phyloP scores from a whole-genome alignment of 1,140 invertebrate species.

The Danaus melanippus region DNA sequence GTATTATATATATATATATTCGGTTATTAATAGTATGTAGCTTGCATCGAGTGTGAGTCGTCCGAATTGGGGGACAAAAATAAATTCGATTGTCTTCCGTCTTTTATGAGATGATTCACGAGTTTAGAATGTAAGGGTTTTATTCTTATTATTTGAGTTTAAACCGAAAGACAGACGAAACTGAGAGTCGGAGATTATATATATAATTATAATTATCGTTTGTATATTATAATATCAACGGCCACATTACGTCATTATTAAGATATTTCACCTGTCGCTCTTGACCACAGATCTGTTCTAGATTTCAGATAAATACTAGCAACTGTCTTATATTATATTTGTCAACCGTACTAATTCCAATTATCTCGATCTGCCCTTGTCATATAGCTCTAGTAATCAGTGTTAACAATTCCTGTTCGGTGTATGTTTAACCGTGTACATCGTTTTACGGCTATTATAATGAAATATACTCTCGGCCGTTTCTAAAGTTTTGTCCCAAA shows the following conservation, averaged over 20 bases:
- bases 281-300: constrained; percentile 5
- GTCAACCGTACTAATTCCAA: neutral
- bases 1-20: no score
- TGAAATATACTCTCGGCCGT: no score
- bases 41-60: no score
- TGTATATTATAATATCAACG: no score
- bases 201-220: no score
- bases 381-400: neutral
- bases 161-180: no score
- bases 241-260: constrained; percentile 18
- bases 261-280: constrained; percentile 23
- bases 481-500: no score
- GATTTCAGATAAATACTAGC: constrained; percentile 3
- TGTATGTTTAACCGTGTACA: neutral
- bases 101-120: constrained; percentile 19
- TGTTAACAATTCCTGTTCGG: neutral
- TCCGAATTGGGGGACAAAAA: constrained; percentile 14
- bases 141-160: no score
- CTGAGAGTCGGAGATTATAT: no score
- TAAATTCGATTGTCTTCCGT: constrained; percentile 21
- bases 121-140: no score
- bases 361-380: neutral
- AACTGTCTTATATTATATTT: constrained; percentile 2
- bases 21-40: no score
- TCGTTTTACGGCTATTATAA: no score